Conservation (phyloP, 2,797 vertebrate genomes). For the Chromis chromis region DNA sequence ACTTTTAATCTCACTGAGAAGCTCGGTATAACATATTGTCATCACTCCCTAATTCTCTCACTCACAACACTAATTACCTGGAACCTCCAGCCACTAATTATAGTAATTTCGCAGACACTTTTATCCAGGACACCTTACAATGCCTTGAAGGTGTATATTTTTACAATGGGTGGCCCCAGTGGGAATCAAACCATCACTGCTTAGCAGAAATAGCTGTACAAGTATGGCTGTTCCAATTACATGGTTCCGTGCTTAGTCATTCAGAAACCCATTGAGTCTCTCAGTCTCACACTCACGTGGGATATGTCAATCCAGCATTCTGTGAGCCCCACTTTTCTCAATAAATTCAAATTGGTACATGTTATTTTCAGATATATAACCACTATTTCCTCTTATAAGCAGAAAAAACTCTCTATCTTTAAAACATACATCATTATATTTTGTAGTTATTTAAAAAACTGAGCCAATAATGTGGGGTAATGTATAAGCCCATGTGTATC, state of each 20-base stretch:
- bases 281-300: conserved; percentile 50
- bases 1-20: conserved; percentile 53
- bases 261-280: conserved; percentile 59
- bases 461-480: not conserved
- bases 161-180: conserved; percentile 69
- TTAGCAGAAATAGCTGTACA: conserved; percentile 52
- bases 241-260: conserved; percentile 61
- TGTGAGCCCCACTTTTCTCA: conserved; percentile 5
- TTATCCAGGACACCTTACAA: conserved; percentile 69
- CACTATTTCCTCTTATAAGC: not conserved
- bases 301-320: conserved; percentile 25
- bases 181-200: conserved; percentile 60
- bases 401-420: not conserved
- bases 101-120: conserved; percentile 69
- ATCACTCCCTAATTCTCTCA: conserved; percentile 73
- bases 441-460: not conserved
- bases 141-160: conserved; percentile 57
- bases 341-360: conserved; percentile 4
- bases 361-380: not conserved
- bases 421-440: not conserved
- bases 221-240: conserved; percentile 56
- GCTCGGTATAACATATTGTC: conserved; percentile 59
- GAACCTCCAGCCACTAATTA: conserved; percentile 73
- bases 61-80: conserved; percentile 75
- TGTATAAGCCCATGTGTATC: not conserved